Evolutionary conservation across 2,888 invertebrate species (phyloP), one percentile per base, ranked within the genome.

Genomic region (Hyposoter dolosus): DNA sequence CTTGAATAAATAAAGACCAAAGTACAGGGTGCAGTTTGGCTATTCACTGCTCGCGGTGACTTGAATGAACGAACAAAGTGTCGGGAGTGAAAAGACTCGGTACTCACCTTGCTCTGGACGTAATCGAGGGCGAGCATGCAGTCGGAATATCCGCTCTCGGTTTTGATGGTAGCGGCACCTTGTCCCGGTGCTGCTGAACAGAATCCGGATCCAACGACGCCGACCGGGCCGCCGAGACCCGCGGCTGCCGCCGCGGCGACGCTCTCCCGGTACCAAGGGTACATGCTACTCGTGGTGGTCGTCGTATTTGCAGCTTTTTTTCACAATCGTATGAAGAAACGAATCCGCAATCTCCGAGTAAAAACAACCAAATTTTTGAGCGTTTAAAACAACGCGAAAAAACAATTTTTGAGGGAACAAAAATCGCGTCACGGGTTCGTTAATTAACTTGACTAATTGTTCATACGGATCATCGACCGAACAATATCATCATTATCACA

Each of bases 61-160:
- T 56, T 56, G 10, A 28, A 60, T 28, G 28, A 60, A 28, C 15
- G 28, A 15, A 28, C 15, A 7, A 15, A 15, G 28, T 28, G 28
- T 28, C 15, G 28, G 28, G 28, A 47, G 7, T n/a, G 23, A 15
- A 63, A 47, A 76, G 47, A 76, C 47, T 83, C 63, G 81, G 71
- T 72, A 88, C 95, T 95, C 92, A 96, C 96, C 96, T 96, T 96
- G 94, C 96, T 96, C 93, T 96, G 96, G 43, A 95, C 95, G 92
- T 96, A 96, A 93, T 96, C 96, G 87, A 96, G 95, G 68, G 96
- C 96, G 90, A 96, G 93, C 96, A 96, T 96, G 93, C 96, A 96
- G 94, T 96, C 96, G 92, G 96, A 96, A 94, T 96, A 96, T 93
- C 96, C 96, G 92, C 95, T 96, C 93, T 96, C 96, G 77, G 96